Conservation (phyloP, 2,113 vertebrate species). For the Himantopus leucocephalus region DNA sequence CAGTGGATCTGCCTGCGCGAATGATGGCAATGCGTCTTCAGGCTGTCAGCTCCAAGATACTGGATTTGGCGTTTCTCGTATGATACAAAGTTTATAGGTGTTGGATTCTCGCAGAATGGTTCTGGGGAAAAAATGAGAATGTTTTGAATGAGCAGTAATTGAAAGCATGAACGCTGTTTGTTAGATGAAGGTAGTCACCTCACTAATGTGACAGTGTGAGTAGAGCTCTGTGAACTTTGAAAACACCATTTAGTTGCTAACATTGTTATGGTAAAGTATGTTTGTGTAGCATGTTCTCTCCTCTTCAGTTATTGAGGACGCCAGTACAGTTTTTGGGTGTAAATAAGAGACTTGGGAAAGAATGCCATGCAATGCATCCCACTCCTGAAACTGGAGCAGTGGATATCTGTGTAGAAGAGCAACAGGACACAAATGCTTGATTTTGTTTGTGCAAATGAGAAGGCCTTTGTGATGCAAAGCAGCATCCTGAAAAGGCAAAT, state of each 20-base stretch:
- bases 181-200: neutral
- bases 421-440: conserved; percentile 50
- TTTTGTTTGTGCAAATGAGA: conserved; percentile 71
- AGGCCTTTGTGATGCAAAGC: conserved; percentile 72
- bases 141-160: neutral
- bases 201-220: neutral
- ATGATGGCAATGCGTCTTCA: neutral
- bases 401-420: conserved; percentile 49
- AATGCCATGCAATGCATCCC: neutral
- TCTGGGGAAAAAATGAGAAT: neutral
- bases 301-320: neutral
- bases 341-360: neutral
- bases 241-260: neutral
- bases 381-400: conserved; percentile 22
- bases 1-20: neutral
- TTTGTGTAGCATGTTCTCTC: neutral
- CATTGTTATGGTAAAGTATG: neutral
- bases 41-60: neutral
- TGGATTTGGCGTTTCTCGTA: neutral
- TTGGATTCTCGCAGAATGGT: neutral
- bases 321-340: neutral
- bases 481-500: conserved; percentile 58
- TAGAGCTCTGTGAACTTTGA: neutral
- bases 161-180: neutral
- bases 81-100: neutral